A percentile compares a stretch with the other conserved stretches of the same genome.
phyloP scores from a whole-genome alignment of 2,113 vertebrate species.

The Romanogobio albipinnatus region DNA sequence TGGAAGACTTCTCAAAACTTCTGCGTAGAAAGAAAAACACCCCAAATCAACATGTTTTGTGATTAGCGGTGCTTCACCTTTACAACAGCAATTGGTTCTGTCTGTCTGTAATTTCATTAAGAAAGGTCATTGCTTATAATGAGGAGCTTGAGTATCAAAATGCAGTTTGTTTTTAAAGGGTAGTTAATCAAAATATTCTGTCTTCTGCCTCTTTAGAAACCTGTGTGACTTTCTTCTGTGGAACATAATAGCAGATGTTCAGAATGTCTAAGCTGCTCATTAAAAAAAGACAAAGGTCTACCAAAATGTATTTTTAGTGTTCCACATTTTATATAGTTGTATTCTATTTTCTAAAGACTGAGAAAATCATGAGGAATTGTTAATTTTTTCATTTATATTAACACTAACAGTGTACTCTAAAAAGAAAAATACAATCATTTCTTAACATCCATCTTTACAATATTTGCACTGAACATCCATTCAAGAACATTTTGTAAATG shows the following conservation, averaged over 20 bases:
- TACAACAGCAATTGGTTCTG: neutral
- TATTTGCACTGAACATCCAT: neutral
- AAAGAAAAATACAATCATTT: neutral
- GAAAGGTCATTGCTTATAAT: neutral
- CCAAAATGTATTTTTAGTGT: neutral
- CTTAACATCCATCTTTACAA: neutral
- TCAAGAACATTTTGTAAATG: neutral
- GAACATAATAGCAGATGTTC: neutral
- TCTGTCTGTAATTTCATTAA: conserved; percentile 6
- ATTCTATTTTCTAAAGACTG: neutral
- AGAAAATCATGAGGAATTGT: neutral
- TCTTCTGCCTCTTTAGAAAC: neutral
- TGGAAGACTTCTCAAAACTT: conserved; percentile 62
- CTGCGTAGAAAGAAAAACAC: neutral
- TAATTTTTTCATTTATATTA: neutral
- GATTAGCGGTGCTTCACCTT: conserved; percentile 10
- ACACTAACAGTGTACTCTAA: neutral
- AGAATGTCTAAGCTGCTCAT: neutral
- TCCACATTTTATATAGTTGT: neutral
- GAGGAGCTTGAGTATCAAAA: neutral
- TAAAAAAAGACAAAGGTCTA: too few relatives aligned
- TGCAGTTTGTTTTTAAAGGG: neutral
- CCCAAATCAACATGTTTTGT: neutral
- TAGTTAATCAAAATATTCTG: neutral
- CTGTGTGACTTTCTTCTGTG: neutral